A percentile compares a stretch with the other conserved stretches of the same genome.
These are phyloP conservation scores for Eptesicus fuscus DNA, from an alignment of 2,113 vertebrate species.

Conservation along the genomic window DNA sequence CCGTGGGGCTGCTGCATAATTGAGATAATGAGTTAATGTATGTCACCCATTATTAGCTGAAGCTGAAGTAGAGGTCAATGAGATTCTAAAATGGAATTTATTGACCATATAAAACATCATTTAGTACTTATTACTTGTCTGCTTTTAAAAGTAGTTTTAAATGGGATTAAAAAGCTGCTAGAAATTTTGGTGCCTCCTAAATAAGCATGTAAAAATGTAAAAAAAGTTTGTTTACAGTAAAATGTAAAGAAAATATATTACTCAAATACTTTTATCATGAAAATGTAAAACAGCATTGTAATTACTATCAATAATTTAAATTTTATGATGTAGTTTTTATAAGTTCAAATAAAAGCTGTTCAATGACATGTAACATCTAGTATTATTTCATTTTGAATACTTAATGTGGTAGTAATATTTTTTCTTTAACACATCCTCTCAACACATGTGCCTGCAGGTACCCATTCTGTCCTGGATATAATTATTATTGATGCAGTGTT, in stretches of 20 bases:
- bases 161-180: not conserved
- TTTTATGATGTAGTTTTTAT: not conserved
- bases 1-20: not conserved
- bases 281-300: not conserved
- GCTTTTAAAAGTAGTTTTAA: not conserved
- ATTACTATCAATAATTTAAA: not conserved
- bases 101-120: not conserved
- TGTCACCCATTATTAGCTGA: not conserved
- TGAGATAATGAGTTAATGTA: not conserved
- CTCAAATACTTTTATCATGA: not conserved
- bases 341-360: not conserved
- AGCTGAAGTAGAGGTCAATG: not conserved
- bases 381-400: not conserved
- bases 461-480: not conserved
- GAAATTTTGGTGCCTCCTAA: not conserved
- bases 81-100: not conserved
- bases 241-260: not conserved
- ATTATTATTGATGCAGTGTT: not conserved
- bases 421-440: not conserved
- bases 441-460: not conserved
- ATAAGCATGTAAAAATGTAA: not conserved
- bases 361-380: not conserved
- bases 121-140: not conserved
- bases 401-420: not conserved
- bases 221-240: not conserved